These are phyloP conservation scores for Diploptera punctata DNA, from an alignment of 2,888 invertebrate genomes.

Conservation along the genomic window DNA sequence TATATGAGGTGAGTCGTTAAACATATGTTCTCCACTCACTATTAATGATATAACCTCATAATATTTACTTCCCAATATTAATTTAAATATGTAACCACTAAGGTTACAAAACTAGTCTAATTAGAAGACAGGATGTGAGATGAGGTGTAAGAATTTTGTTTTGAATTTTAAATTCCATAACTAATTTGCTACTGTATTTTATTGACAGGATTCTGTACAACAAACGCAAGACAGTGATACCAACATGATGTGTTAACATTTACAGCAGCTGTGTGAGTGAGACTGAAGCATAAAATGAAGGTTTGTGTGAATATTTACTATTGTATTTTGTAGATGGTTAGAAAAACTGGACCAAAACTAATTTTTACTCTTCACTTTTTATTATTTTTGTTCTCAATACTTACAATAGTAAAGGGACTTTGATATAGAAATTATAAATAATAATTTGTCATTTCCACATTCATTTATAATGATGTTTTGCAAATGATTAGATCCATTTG, in stretches of 20 bases:
- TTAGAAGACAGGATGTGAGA: too few relatives aligned
- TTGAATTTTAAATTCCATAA: too few relatives aligned
- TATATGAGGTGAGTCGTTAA: too few relatives aligned
- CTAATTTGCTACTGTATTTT: slow-evolving; percentile 5
- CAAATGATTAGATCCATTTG: background rate
- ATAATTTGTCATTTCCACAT: too few relatives aligned
- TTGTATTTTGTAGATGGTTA: background rate
- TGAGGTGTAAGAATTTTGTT: too few relatives aligned
- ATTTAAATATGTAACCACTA: too few relatives aligned
- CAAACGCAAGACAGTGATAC: slow-evolving; percentile 43
- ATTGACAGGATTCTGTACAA: slow-evolving; percentile 43
- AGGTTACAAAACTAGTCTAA: too few relatives aligned
- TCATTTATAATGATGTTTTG: background rate
- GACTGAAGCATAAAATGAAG: background rate
- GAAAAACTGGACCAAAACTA: slow-evolving; percentile 3
- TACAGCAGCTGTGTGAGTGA: slow-evolving; percentile 25
- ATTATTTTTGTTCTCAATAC: background rate
- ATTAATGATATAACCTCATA: too few relatives aligned
- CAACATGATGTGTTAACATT: slow-evolving; percentile 45
- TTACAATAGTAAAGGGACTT: too few relatives aligned
- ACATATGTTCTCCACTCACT: too few relatives aligned
- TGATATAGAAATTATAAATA: too few relatives aligned
- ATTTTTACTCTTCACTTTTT: slow-evolving; percentile 19
- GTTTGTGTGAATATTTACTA: background rate
- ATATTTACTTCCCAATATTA: too few relatives aligned